A percentile compares a stretch with the other conserved stretches of the same genome.
Evolutionary conservation across 1,140 invertebrate species (phyloP).

Genomic region (Tenebrio molitor): DNA sequence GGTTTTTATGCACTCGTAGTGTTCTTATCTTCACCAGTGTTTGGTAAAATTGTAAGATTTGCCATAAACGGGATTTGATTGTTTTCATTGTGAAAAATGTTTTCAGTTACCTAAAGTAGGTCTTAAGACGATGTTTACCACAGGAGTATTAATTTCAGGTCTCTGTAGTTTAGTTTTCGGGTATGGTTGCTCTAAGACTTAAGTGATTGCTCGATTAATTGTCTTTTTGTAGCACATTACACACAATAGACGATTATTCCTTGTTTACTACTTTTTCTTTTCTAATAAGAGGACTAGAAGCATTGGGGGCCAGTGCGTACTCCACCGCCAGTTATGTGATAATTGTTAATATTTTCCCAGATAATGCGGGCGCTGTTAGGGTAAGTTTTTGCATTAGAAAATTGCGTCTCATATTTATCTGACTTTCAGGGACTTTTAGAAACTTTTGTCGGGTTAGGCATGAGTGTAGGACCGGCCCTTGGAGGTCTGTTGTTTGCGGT

Average conservation of each 20-base stretch:
- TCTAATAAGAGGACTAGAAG: conserved; percentile 78
- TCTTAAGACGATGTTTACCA: conserved; percentile 75
- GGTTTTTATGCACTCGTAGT: conserved; percentile 80
- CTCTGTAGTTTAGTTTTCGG: conserved; percentile 77
- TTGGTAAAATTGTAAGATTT: conserved; percentile 79
- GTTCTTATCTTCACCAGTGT: conserved; percentile 77
- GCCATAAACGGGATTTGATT: too few relatives aligned
- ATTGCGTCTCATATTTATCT: too few relatives aligned
- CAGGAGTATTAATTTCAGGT: conserved; percentile 75
- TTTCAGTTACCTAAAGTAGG: conserved; percentile 76
- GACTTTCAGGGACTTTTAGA: conserved; percentile 77
- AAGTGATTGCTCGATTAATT: conserved; percentile 3
- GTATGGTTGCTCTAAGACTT: conserved; percentile 66
- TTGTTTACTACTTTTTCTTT: conserved; percentile 80
- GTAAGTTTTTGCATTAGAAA: conserved; percentile 65
- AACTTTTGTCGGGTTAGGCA: conserved; percentile 83
- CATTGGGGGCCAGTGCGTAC: conserved; percentile 80
- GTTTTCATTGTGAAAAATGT: too few relatives aligned
- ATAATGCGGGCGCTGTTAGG: conserved; percentile 80
- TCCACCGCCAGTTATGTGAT: conserved; percentile 82
- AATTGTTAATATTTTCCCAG: conserved; percentile 82
- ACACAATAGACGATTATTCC: conserved; percentile 71
- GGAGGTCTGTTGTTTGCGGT: conserved; percentile 84
- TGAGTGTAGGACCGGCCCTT: conserved; percentile 83
- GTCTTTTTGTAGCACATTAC: conserved; percentile 72